Base-by-base conservation (phyloP, 2,888 invertebrate species). In the Plagodis pulveraria region DNA sequence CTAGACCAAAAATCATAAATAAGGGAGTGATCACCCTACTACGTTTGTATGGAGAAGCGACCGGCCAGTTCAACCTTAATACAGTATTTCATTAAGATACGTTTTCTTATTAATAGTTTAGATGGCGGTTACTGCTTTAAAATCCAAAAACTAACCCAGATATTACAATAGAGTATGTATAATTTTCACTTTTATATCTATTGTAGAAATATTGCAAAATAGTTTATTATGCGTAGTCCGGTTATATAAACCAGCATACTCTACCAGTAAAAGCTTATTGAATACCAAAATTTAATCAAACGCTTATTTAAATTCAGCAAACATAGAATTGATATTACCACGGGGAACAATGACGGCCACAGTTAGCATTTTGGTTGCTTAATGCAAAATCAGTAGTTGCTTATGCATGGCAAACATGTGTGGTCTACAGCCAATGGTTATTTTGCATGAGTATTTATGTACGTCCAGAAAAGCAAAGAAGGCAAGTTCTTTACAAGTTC, bases 181-280 rank as follows among this genome's bases (percentile, higher is more conserved):
- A 22, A 22, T 22, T 22, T 22, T 22, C 12, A 40, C 2, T 6
- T 22, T 8, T 12, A 0, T 5, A 34, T 7, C 35, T 32, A 32
- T 22, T 36, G 34, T 35, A 38, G 9, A 38, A 38, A 5, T 38
- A 1, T 38, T 4, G 9, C 22, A 38, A 8, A 38, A 55, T 49
- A 50, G 63, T 73, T 77, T 72, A 66, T 66, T 73, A 78, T 77
- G 69, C 74, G 46, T 57, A 36, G 57, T 59, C 58, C 43, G 44
- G 56, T 6, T 62, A 61, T 56, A 43, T 58, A 57, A 51, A 56
- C 55, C 54, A 43, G 40, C 59, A 50, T 22, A 22, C 43, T 58
- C 57, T 53, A 56, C 55, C 54, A 43, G 40, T 57, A 50, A 45
- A n/a, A 61, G 56, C 48, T 56, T 53, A 52, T 56, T 40, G 52